Evolutionary conservation across 2,888 invertebrate species (phyloP).

Genomic region (Halictus ligatus): DNA sequence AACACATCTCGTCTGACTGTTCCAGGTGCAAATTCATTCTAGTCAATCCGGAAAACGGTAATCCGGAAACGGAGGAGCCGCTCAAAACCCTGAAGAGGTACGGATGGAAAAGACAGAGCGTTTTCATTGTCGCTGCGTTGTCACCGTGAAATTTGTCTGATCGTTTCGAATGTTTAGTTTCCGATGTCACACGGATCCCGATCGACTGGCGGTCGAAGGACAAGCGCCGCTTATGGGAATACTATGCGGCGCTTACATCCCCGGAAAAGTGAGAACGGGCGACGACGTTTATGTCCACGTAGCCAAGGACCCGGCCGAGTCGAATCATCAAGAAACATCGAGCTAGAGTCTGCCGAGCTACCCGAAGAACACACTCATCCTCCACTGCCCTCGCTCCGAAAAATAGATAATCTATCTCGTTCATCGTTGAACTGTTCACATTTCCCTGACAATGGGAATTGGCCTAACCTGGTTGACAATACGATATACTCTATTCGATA

Average conservation of each 20-base stretch:
- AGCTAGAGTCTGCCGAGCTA: not conserved
- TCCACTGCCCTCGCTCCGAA: conserved; percentile 9
- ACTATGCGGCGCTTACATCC: conserved; percentile 84
- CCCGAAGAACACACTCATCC: not conserved
- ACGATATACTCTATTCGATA: conserved; percentile 14
- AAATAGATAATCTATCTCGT: conserved; percentile 8
- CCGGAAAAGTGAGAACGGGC: conserved; percentile 84
- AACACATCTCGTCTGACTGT: not conserved
- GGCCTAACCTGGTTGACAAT: conserved; percentile 32
- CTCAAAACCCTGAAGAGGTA: conserved; percentile 86
- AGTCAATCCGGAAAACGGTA: conserved; percentile 85
- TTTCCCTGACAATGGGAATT: not conserved
- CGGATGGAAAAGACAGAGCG: conserved; percentile 2
- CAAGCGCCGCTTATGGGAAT: conserved; percentile 85
- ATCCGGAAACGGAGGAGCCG: conserved; percentile 85
- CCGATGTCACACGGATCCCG: conserved; percentile 68
- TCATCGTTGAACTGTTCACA: conserved; percentile 14
- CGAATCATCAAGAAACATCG: not conserved
- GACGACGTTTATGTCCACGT: conserved; percentile 85
- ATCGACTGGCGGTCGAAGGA: conserved; percentile 75
- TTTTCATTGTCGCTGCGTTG: not conserved
- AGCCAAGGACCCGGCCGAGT: not conserved
- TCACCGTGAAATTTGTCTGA: not conserved
- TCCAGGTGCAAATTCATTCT: conserved; percentile 83
- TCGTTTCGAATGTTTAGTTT: conserved; percentile 65